A percentile compares a stretch with the other conserved stretches of the same genome.
Evolutionary conservation across 2,113 vertebrate genomes (phyloP).

Genomic region (Sapajus apella): DNA sequence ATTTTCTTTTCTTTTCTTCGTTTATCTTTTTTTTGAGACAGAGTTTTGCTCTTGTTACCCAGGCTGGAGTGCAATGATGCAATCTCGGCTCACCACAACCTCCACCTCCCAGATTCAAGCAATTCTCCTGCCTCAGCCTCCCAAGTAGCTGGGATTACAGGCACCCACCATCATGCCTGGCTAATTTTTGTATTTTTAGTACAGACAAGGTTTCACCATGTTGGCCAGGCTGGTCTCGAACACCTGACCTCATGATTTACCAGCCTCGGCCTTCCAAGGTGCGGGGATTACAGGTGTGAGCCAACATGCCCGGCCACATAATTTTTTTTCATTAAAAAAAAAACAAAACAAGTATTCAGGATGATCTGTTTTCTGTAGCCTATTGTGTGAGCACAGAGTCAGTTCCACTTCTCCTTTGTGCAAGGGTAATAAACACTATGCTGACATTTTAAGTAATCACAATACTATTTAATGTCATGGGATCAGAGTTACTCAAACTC

Average conservation of each 20-base stretch:
- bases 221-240: background rate
- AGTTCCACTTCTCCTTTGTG: background rate
- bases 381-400: background rate
- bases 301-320: background rate
- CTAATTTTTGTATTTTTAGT: background rate
- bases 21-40: background rate
- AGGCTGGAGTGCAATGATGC: background rate
- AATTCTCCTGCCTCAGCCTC: background rate
- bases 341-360: background rate
- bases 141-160: background rate
- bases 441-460: background rate
- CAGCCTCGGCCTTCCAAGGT: background rate
- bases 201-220: background rate
- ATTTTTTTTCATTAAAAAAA: background rate
- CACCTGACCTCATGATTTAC: background rate
- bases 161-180: background rate
- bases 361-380: background rate
- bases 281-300: background rate
- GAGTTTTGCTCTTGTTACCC: background rate
- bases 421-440: background rate
- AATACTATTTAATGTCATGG: background rate
- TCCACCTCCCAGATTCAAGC: background rate
- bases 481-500: background rate
- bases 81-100: background rate
- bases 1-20: background rate